Evolutionary conservation across 2,888 invertebrate species (phyloP).

Genomic region (Lottia scabra): DNA sequence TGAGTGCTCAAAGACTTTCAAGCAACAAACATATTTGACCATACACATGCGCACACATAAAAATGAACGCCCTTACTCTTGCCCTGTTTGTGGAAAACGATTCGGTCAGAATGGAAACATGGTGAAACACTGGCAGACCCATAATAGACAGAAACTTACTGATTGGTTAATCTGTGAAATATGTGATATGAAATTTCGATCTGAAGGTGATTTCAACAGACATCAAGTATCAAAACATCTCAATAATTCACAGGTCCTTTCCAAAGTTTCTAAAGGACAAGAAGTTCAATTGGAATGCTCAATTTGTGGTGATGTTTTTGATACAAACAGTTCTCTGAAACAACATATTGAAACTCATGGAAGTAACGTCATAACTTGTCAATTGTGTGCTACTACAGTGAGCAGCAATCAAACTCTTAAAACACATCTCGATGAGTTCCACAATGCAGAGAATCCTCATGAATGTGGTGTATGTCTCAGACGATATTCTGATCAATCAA

Average conservation of each 20-base stretch:
- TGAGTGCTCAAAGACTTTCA: not conserved
- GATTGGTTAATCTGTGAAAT: not conserved
- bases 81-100: not conserved
- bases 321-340: not conserved
- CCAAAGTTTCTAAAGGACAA: not conserved
- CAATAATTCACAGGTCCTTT: not conserved
- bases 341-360: not conserved
- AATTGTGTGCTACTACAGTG: not conserved
- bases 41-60: not conserved
- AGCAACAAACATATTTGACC: not conserved
- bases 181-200: not conserved
- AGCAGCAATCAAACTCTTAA: not conserved
- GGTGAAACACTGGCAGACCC: not conserved
- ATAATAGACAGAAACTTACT: not conserved
- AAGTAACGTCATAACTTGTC: not conserved
- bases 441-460: not conserved
- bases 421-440: not conserved
- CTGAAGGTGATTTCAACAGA: not conserved
- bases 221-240: not conserved
- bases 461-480: not conserved
- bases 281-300: not conserved
- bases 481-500: not conserved
- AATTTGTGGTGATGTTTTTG: not conserved
- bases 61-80: not conserved
- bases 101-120: not conserved